Conservation (phyloP, 2,113 vertebrate genomes). For the Opisthocomus hoazin region DNA sequence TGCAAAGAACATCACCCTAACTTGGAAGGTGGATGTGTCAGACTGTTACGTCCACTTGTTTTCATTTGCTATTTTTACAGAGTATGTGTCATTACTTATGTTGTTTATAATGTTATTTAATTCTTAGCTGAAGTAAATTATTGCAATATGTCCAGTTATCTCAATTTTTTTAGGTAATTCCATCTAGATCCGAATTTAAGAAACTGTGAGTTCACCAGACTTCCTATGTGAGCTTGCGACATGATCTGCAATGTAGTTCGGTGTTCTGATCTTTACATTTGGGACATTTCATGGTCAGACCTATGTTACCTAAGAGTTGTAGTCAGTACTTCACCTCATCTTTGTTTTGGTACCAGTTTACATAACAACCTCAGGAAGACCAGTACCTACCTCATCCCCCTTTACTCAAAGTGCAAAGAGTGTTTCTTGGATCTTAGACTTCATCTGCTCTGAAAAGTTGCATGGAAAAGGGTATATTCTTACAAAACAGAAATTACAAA, state of each 20-base stretch:
- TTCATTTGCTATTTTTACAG: neutral
- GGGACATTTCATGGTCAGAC: neutral
- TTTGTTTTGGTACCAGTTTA: neutral
- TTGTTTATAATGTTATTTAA: neutral
- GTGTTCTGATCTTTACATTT: neutral
- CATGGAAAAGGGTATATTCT: too few relatives aligned
- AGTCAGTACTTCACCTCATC: neutral
- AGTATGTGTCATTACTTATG: neutral
- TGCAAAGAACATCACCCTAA: neutral
- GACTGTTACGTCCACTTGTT: neutral
- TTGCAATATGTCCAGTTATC: neutral
- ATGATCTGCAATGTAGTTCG: rapidly evolving
- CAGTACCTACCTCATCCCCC: too few relatives aligned
- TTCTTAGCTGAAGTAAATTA: neutral
- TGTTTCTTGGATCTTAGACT: too few relatives aligned
- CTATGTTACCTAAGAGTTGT: rapidly evolving
- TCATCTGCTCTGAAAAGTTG: too few relatives aligned
- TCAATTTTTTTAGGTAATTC: neutral
- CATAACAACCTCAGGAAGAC: neutral
- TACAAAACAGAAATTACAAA: too few relatives aligned
- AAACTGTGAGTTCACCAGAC: neutral
- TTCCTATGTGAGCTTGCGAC: neutral
- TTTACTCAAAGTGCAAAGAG: too few relatives aligned
- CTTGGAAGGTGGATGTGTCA: neutral
- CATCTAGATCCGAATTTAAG: neutral